Percentiles rank a stretch among this genome's conserved stretches.
Evolutionary conservation across 2,113 vertebrate genomes (phyloP).

Genomic region (Podarcis raffonei): DNA sequence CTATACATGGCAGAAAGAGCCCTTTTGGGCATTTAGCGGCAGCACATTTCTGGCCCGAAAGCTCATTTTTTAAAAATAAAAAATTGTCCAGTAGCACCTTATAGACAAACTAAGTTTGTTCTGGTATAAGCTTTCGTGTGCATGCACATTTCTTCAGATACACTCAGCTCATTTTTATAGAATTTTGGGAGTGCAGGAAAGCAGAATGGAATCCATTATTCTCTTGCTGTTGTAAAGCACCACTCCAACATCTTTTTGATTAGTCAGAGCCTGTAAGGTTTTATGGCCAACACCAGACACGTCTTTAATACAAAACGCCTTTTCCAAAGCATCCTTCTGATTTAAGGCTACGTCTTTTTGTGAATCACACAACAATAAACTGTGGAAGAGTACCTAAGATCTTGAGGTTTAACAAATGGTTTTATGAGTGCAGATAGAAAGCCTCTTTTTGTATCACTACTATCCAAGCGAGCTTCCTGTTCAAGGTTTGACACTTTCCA

Average conservation of each 20-base stretch:
- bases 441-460: neutral
- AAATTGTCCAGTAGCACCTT: no score
- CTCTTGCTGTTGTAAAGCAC: neutral
- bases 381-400: neutral
- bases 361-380: neutral
- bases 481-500: neutral
- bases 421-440: neutral
- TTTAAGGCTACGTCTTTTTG: neutral
- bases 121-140: no score
- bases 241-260: slow-evolving; percentile 14
- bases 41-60: neutral
- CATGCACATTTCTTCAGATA: no score
- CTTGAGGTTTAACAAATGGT: slow-evolving; percentile 1
- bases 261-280: neutral
- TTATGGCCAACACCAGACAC: neutral
- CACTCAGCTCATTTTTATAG: neutral
- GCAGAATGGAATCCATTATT: neutral
- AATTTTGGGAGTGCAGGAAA: no score
- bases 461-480: fast-evolving
- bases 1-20: neutral
- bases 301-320: neutral
- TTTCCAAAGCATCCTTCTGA: neutral
- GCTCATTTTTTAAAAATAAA: neutral
- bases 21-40: neutral
- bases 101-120: no score